phyloP scores from a whole-genome alignment of 2,888 invertebrate genomes.

The Metacarcinus magister region DNA sequence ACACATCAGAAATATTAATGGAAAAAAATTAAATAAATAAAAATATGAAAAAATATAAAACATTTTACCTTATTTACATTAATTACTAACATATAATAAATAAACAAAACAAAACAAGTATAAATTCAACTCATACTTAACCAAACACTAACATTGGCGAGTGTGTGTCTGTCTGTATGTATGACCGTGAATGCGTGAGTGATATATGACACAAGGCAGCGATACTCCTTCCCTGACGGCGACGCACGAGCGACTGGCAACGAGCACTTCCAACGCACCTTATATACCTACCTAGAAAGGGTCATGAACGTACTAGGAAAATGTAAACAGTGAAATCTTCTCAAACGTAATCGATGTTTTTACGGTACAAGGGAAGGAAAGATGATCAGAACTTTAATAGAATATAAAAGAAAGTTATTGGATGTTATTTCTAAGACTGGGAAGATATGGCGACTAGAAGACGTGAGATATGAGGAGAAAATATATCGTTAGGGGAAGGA shows the following conservation, averaged over 20 bases:
- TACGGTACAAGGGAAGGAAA: not conserved
- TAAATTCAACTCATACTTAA: not conserved
- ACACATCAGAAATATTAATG: too few species aligned
- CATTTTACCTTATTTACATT: not conserved
- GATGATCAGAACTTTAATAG: not conserved
- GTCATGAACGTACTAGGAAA: not conserved
- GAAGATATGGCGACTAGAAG: not conserved
- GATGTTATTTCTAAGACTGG: not conserved
- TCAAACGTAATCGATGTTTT: not conserved
- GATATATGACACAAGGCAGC: not conserved
- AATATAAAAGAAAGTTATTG: not conserved
- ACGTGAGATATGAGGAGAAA: not conserved
- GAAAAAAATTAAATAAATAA: not conserved
- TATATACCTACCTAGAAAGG: not conserved
- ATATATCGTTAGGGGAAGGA: not conserved
- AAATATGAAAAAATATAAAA: not conserved
- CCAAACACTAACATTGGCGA: conserved; percentile 3
- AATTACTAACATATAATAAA: not conserved
- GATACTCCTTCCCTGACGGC: not conserved
- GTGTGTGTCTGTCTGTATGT: not conserved
- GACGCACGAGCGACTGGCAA: not conserved
- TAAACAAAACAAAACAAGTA: not conserved
- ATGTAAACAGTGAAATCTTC: not conserved
- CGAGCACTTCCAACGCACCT: not conserved
- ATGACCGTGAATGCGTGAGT: not conserved